phyloP scores from a whole-genome alignment of 2,797 vertebrate genomes.

The Bucorvus abyssinicus region DNA sequence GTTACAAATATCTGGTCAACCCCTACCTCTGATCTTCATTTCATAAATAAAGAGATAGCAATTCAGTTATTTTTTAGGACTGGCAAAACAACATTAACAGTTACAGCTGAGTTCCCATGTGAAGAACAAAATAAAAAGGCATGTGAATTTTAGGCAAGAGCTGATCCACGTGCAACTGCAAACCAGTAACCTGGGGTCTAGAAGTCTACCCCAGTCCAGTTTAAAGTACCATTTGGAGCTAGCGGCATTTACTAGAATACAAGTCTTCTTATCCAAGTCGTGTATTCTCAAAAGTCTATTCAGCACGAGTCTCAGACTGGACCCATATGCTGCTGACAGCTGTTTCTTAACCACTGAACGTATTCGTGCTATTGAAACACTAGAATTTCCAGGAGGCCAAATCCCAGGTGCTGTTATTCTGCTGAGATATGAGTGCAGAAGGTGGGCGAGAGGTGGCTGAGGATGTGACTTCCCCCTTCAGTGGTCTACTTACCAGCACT shows the following conservation, averaged over 20 bases:
- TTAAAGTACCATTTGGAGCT: not conserved
- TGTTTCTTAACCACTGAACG: not conserved
- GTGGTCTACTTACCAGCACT: no score
- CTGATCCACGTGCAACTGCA: not conserved
- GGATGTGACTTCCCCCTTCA: not conserved
- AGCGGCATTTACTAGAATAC: not conserved
- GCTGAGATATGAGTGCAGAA: not conserved
- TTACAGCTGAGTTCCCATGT: not conserved
- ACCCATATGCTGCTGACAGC: not conserved
- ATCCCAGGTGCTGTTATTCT: not conserved
- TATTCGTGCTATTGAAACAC: not conserved
- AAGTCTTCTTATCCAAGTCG: not conserved
- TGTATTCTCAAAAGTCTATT: not conserved
- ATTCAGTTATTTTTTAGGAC: not conserved
- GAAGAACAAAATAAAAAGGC: not conserved
- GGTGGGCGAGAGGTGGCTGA: not conserved
- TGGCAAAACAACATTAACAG: not conserved
- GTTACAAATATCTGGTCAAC: not conserved
- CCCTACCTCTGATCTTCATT: not conserved
- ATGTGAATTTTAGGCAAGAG: not conserved
- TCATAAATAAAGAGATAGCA: not conserved
- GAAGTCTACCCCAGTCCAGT: not conserved
- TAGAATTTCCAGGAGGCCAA: not conserved
- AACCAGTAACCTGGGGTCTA: rapidly evolving
- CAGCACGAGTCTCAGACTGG: not conserved